These are phyloP conservation scores for Matsumurasca onukii DNA, from an alignment of 1,140 invertebrate species.

Conservation along the genomic window DNA sequence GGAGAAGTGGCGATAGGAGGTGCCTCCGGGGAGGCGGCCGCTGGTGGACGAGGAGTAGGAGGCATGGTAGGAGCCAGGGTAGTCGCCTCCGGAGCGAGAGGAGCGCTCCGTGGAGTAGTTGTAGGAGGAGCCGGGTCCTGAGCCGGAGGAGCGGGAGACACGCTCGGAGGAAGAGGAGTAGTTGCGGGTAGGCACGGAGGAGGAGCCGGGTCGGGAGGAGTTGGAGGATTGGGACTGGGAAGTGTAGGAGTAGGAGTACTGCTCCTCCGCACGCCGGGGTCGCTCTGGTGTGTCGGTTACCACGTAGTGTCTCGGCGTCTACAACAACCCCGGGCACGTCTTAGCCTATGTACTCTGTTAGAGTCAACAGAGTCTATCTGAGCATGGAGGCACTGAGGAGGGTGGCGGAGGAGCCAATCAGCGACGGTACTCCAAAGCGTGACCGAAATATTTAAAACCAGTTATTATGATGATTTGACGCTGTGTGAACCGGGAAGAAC, in stretches of 20 bases:
- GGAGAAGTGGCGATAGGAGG: constrained; percentile 78
- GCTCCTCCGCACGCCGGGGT: constrained; percentile 67
- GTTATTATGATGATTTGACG: no score
- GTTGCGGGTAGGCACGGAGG: constrained; percentile 58
- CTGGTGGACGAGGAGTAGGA: constrained; percentile 73
- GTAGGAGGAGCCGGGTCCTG: constrained; percentile 62
- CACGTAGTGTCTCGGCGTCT: constrained; percentile 84
- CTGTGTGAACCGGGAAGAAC: no score
- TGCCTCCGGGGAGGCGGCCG: constrained; percentile 76
- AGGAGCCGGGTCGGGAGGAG: constrained; percentile 52
- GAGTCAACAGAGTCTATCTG: no score
- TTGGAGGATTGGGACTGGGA: constrained; percentile 54
- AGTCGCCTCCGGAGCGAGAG: constrained; percentile 60
- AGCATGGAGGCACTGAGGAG: no score
- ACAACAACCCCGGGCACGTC: constrained; percentile 38
- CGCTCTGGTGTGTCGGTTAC: constrained; percentile 72
- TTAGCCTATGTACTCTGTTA: no score
- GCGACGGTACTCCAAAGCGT: no score
- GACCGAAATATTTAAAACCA: no score
- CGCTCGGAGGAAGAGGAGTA: constrained; percentile 68
- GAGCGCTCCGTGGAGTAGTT: constrained; percentile 72
- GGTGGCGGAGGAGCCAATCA: no score
- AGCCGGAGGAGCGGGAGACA: constrained; percentile 58
- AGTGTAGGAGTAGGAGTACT: constrained; percentile 79
- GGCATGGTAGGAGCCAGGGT: constrained; percentile 72